Base-by-base conservation (phyloP, 2,797 vertebrate species). In the Eulemur coronatus region DNA sequence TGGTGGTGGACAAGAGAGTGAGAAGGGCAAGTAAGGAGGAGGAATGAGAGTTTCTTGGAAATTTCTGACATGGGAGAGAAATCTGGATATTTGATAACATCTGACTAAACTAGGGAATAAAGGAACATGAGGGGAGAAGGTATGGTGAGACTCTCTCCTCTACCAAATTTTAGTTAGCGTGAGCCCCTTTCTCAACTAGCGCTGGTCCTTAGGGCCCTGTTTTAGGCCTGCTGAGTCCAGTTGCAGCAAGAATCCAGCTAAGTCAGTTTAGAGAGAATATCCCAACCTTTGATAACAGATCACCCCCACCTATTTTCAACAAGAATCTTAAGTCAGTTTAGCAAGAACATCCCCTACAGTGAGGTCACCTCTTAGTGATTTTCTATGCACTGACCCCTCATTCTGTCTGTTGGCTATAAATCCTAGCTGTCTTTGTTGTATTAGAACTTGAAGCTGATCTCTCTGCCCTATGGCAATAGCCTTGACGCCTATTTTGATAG, bases 321-420 rank as follows among this genome's bases (percentile, higher is more conserved):
- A 96, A 91, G 86, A 85, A 90, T 79, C 33, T 43, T 50, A 78
- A 91, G 14, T 94, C 50, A 10, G 4, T 61, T 94, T 78, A 79
- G 7, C 76, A 95, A 90, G 55, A 87, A 61, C 41, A 61, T 67
- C 35, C 65, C n/a, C 33, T 15, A 46, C 1, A 30, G 63, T 69
- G 28, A 85, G 26, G 15, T 43, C 35, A 61, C 55, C 8, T 59
- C 50, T 82, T 78, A 14, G 38, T 59, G 75, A 75, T 87, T 92
- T 92, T 81, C 69, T 33, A 67, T 28, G 43, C 17, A 63, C 14
- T 70, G 38, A 57, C 24, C 6, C 82, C 52, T 84, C 28, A 43
- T 35, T 91, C 57, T 48, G 50, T 7, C 70, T 57, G 30, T 33
- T 65, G 26, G 17, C 41, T 55, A 22, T 63, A 63, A 41, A 75